A percentile compares a stretch with the other conserved stretches of the same genome.
phyloP scores from a whole-genome alignment of 2,797 vertebrate species.

The Pampus argenteus region DNA sequence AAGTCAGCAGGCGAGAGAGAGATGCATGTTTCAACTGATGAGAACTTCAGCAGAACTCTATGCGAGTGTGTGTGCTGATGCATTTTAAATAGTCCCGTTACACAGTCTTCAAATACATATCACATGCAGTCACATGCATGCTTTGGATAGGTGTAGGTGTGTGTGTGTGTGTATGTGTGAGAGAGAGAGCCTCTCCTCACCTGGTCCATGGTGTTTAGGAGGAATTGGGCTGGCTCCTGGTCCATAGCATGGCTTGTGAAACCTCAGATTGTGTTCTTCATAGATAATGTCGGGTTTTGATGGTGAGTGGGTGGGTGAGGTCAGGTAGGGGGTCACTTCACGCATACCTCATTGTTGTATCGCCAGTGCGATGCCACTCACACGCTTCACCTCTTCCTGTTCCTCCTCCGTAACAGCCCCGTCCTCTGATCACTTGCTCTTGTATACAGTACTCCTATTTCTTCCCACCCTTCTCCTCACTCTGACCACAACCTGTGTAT shows the following conservation, averaged over 20 bases:
- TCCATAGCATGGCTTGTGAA: slow-evolving; percentile 70
- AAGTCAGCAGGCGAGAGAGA: background rate
- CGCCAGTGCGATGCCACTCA: slow-evolving; percentile 8
- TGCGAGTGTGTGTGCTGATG: background rate
- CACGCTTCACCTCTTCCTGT: slow-evolving; percentile 29
- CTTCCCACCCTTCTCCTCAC: slow-evolving; percentile 14
- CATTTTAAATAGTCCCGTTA: background rate
- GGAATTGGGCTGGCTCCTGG: slow-evolving; percentile 56
- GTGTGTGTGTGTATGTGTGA: slow-evolving; percentile 27
- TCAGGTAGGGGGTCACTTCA: slow-evolving; percentile 23
- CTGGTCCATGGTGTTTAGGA: slow-evolving; percentile 83
- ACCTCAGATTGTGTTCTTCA: slow-evolving; percentile 21
- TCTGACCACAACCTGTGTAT: slow-evolving; percentile 13
- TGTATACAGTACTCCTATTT: slow-evolving; percentile 23
- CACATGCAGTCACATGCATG: background rate
- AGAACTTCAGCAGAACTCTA: background rate
- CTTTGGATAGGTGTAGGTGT: slow-evolving; percentile 5
- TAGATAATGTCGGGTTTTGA: slow-evolving; percentile 22
- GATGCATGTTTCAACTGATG: background rate
- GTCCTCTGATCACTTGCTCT: slow-evolving; percentile 36
- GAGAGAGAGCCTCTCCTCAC: slow-evolving; percentile 63
- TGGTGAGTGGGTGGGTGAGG: background rate
- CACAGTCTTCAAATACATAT: background rate
- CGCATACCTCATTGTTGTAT: slow-evolving; percentile 8
- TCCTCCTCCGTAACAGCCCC: slow-evolving; percentile 46